Base-by-base conservation (phyloP, 2,113 vertebrate species). In the Steatornis caripensis region DNA sequence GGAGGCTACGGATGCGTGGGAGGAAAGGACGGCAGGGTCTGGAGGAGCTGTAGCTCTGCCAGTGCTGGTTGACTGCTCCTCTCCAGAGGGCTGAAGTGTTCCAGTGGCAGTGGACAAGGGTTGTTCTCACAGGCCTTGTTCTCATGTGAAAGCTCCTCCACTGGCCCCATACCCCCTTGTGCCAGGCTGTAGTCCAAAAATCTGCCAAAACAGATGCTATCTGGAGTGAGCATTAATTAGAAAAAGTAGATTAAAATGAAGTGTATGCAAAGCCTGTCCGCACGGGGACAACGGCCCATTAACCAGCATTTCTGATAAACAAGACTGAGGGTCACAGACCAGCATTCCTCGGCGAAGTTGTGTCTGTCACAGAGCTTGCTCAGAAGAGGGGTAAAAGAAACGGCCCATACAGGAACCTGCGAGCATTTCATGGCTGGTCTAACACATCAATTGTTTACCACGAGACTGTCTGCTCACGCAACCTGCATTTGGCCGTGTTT, bases 1-100 rank as follows among this genome's bases (percentile, higher is more conserved):
- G 36, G 24, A 23, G 53, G 32, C n/a, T 4, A 12, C 0, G n/a
- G 57, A 15, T 15, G 8, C n/a, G 9, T 0, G 3, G 37, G 41
- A 75, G 37, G 34, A 46, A 45, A 13, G 49, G 78, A 13, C 32
- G 54, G 84, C 76, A 58, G 32, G 62, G 53, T 5, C 64, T 27
- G 85, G 19, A 65, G 68, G 18, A 32, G 87, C 57, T 51, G 1
- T 4, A 17, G 27, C 41, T 66, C 15, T 4, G 16, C 65, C 64
- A 75, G 65, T n/a, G 3, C 41, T 8, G 45, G 8, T 17, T 37
- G 36, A 21, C 37, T 69, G 74, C 55, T 85, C 32, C 6, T 46
- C 54, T 64, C 51, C 62, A 5, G 23, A 45, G 83, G 58, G 27
- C 54, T 76, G 79, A 39, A 37, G 6, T 12, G 71, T 24, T 45